phyloP scores from a whole-genome alignment of 2,888 invertebrate species.

The Noctua fimbriata region DNA sequence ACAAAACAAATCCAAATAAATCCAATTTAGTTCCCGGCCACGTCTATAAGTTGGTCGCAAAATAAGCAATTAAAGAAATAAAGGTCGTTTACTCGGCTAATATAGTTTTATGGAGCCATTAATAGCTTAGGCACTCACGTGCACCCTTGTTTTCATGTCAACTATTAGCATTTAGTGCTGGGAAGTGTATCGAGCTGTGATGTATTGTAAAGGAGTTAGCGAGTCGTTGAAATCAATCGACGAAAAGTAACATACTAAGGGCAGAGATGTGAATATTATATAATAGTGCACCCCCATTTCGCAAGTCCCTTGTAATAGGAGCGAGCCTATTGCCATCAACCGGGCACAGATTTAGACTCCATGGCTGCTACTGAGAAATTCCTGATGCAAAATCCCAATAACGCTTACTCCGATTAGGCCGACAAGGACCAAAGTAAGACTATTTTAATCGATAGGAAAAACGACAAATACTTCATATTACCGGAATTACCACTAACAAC shows the following conservation, averaged over 20 bases:
- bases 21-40: conserved; percentile 28
- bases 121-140: conserved; percentile 63
- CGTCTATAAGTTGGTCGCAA: conserved; percentile 49
- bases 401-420: neutral
- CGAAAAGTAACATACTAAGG: neutral
- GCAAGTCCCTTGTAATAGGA: neutral
- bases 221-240: neutral
- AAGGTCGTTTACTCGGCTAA: conserved; percentile 63
- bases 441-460: neutral
- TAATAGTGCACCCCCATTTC: neutral
- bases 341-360: neutral
- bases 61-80: conserved; percentile 67
- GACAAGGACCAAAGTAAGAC: neutral
- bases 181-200: conserved; percentile 12
- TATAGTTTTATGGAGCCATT: conserved; percentile 68
- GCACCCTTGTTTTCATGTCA: conserved; percentile 62
- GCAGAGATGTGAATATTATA: neutral
- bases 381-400: neutral
- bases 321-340: neutral
- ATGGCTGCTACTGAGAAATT: neutral
- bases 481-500: neutral
- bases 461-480: neutral
- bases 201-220: neutral
- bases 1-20: conserved; percentile 25
- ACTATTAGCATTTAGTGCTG: conserved; percentile 66